Base-by-base conservation (phyloP, 2,113 vertebrate genomes). In the Terrapene triunguis region DNA sequence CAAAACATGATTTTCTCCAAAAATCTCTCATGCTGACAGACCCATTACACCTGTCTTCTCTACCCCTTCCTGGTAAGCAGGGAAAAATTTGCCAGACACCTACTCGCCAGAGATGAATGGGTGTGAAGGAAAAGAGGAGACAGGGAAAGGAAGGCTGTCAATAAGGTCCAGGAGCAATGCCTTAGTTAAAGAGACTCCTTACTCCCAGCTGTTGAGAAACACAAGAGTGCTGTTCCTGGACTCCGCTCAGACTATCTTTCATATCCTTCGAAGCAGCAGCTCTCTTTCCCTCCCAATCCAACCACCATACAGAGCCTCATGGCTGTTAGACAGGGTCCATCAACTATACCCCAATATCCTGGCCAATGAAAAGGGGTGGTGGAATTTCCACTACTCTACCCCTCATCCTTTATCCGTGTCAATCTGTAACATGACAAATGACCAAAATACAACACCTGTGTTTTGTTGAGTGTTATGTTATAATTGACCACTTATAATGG, bases 201-300 rank as follows among this genome's bases (percentile, higher is more conserved):
- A 47, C 16, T 92, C 6, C 19, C 89, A 84, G 16, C 13, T 80
- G 53, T 53, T 65, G 44, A 94, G 17, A 48, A 91, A 95, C 3
- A 38, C 32, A 53, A 95, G 87, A 25, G 42, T 69, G 8, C 32
- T n/a, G 19, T 48, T 82, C 48, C 0, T 69, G 92, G n/a, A 69
- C 1, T 7, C 32, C 0, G 0, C 17, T 85, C 62, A 65, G 24
- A 29, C 54, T 25, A 25, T 25, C 10, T 76, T 76, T 22, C 38
- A 35, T 65, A 65, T 35, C 62, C 62, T 35, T 69, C 4, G 19
- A 47, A 59, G 38, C 87, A 89, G 14, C 1, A 95, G 0, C 10
- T 62, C 47, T 38, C 19, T 93, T 91, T 89, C 19, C 81, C 59
- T 72, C 27, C 48, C 42, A 19, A 14, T 0, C 0, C 16, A 35